phyloP scores from a whole-genome alignment of 2,113 vertebrate genomes.

The Saccopteryx bilineata region DNA sequence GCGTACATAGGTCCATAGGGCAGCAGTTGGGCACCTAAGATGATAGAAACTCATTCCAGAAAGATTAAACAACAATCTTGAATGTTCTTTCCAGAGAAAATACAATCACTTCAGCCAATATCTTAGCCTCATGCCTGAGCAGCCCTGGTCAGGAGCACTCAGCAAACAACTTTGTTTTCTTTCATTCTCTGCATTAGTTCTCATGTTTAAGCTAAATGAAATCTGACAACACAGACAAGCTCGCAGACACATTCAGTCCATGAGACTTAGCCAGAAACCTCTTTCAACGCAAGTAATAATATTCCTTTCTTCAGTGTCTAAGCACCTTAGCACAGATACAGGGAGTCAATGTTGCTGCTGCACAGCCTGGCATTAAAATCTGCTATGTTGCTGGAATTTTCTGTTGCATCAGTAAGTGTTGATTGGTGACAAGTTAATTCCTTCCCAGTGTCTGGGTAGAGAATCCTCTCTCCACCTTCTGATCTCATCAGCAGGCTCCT shows the following conservation, averaged over 20 bases:
- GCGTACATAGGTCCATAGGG: not conserved
- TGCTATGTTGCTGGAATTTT: not conserved
- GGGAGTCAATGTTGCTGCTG: not conserved
- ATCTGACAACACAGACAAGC: constrained; percentile 74
- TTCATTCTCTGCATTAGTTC: constrained; percentile 64
- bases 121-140: constrained; percentile 61
- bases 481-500: constrained; percentile 49
- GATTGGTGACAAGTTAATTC: constrained; percentile 57
- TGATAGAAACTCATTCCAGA: not conserved
- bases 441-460: not conserved
- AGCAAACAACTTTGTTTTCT: constrained; percentile 69
- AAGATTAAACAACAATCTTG: constrained; percentile 51
- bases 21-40: not conserved
- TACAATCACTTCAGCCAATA: constrained; percentile 56
- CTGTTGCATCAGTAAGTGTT: not conserved
- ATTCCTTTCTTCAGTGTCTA: not conserved
- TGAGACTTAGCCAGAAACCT: not conserved
- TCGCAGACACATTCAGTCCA: constrained; percentile 12
- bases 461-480: constrained; percentile 20
- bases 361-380: not conserved
- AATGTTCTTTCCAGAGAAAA: constrained; percentile 73
- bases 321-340: not conserved
- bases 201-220: constrained; percentile 75
- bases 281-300: not conserved
- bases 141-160: constrained; percentile 26